phyloP scores from a whole-genome alignment of 2,888 invertebrate genomes.

The Phortica okadai region DNA sequence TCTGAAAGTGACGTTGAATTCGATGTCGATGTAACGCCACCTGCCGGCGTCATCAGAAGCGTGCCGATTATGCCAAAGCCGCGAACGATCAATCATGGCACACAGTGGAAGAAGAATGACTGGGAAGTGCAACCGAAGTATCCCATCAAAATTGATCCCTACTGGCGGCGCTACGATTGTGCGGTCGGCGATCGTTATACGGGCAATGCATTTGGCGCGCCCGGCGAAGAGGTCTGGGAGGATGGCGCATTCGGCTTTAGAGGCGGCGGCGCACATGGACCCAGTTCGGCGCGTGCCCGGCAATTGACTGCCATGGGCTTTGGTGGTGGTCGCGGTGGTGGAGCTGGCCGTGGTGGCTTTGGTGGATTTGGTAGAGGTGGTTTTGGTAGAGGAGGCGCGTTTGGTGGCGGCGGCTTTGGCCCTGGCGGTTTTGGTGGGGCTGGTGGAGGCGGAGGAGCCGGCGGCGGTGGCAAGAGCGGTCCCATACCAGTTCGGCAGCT shows the following conservation, averaged over 20 bases:
- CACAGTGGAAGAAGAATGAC: slow-evolving; percentile 80
- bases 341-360: slow-evolving; percentile 27
- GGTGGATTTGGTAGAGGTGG: slow-evolving; percentile 39
- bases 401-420: slow-evolving; percentile 34
- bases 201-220: slow-evolving; percentile 53
- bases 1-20: slow-evolving; percentile 80
- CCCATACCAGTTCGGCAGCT: slow-evolving; percentile 39
- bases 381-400: slow-evolving; percentile 18
- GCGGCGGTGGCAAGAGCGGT: slow-evolving; percentile 34
- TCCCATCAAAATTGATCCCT: slow-evolving; percentile 55
- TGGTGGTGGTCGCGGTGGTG: slow-evolving; percentile 33
- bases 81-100: slow-evolving; percentile 78
- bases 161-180: slow-evolving; percentile 65
- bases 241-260: slow-evolving; percentile 54
- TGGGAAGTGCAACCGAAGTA: slow-evolving; percentile 62
- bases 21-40: slow-evolving; percentile 84
- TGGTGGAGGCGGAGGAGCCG: slow-evolving; percentile 42
- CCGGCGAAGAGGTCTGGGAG: slow-evolving; percentile 55
- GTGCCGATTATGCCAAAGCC: slow-evolving; percentile 72
- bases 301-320: slow-evolving; percentile 21
- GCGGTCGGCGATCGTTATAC: slow-evolving; percentile 62
- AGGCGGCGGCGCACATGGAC: slow-evolving; percentile 55
- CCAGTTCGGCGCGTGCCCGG: slow-evolving; percentile 13
- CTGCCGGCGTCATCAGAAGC: slow-evolving; percentile 81
- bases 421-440: slow-evolving; percentile 36